Base-by-base conservation (phyloP, 2,113 vertebrate species). In the Vulpes lagopus region DNA sequence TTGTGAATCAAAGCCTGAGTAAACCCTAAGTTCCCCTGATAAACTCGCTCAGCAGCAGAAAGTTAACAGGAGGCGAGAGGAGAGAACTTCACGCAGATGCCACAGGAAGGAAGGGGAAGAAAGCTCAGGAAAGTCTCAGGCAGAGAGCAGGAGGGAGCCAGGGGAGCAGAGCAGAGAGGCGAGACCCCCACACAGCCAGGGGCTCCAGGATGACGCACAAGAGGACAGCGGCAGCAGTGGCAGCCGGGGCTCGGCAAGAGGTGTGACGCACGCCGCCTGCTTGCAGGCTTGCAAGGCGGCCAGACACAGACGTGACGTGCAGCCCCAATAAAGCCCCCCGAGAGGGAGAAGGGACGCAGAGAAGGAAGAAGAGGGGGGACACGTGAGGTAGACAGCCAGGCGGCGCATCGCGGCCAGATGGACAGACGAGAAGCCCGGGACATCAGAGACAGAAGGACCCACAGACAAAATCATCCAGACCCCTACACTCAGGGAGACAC, bases 111-210 rank as follows among this genome's bases (percentile, higher is more conserved):
- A 59, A 32, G 62, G 30, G n/a, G 85, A 74, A 85, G 86, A 82
- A 60, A 89, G 80, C 94, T 82, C 1, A 0, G 62, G 96, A 81
- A 67, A 57, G 64, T 32, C 57, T 69, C 89, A 11, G 35, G 67
- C 89, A 53, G 16, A 88, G 59, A 11, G 51, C 23, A n/a, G 43
- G 81, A 67, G 91, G 76, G 57, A 27, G 60, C 20, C 0, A 25
- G 10, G 23, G 30, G 22, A 23, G 85, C 67, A 43, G 64, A 92
- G 71, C 59, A 0, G 43, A 0, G 1, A 81, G 94, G 81, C 1
- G 3, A 95, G 97, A 88, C 92, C 94, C 95, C 73, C 32, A 51
- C 11, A 14, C 71, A 10, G 2, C 65, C 78, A 23, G 73, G 82
- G 78, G 55, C 93, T 79, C 15, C 19, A 0, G n/a, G 71, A 62